These are phyloP conservation scores for Vimba vimba DNA, from an alignment of 2,113 vertebrate genomes.

Conservation along the genomic window DNA sequence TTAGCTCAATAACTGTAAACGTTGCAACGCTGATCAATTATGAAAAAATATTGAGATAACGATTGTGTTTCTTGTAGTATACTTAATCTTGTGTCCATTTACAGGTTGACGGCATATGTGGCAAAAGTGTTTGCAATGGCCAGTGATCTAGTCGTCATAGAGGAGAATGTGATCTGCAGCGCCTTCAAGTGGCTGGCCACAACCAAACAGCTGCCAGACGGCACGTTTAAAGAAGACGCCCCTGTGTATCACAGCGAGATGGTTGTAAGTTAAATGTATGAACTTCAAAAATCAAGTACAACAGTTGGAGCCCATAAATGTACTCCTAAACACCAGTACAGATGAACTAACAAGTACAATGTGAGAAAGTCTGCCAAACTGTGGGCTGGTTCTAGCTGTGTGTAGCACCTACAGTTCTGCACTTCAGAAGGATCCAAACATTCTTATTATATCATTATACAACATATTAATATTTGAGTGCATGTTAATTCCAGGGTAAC, in stretches of 20 bases:
- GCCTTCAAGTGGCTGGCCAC: conserved; percentile 85
- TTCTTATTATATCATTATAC: neutral
- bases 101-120: conserved; percentile 89
- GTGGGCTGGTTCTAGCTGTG: neutral
- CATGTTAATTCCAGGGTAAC: conserved; percentile 75
- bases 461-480: neutral
- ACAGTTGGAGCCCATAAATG: neutral
- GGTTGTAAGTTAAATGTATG: conserved; percentile 69
- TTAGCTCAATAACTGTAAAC: too few species aligned
- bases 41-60: too few species aligned
- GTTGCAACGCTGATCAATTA: too few species aligned
- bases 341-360: neutral
- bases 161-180: conserved; percentile 75
- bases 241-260: conserved; percentile 72
- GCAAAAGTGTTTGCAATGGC: conserved; percentile 88
- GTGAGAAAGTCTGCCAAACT: neutral
- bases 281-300: neutral
- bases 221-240: conserved; percentile 80
- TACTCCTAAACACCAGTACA: neutral
- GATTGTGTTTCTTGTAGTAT: neutral
- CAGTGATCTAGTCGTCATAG: conserved; percentile 66
- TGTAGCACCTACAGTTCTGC: neutral
- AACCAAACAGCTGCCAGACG: conserved; percentile 77
- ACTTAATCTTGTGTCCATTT: neutral
- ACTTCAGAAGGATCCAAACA: neutral